These are phyloP conservation scores for Oncopeltus fasciatus DNA, from an alignment of 1,140 invertebrate genomes.

Conservation along the genomic window DNA sequence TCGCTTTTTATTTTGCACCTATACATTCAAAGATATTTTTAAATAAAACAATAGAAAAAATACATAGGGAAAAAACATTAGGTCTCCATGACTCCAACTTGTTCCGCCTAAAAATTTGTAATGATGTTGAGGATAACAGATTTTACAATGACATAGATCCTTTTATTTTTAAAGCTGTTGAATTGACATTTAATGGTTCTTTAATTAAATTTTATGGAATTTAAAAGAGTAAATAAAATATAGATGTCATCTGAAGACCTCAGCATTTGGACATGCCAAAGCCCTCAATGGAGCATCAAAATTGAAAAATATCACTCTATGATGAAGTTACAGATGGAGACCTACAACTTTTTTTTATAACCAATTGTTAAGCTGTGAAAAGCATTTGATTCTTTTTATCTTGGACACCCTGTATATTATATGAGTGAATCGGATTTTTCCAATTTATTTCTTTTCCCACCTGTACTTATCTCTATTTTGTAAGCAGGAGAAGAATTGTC, in stretches of 20 bases:
- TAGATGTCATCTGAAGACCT: too few relatives aligned
- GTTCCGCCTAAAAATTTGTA: neutral
- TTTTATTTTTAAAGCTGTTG: neutral
- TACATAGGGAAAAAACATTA: neutral
- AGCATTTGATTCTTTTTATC: neutral
- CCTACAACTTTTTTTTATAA: neutral
- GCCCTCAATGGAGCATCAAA: neutral
- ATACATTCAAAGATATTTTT: neutral
- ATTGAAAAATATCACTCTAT: neutral
- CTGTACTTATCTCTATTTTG: too few relatives aligned
- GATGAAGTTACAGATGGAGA: neutral
- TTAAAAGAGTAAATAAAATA: too few relatives aligned
- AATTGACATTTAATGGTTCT: neutral
- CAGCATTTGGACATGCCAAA: too few relatives aligned
- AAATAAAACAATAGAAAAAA: neutral
- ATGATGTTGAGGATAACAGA: neutral
- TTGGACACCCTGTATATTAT: neutral
- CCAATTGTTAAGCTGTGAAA: neutral
- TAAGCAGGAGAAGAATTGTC: too few relatives aligned
- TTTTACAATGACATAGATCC: neutral
- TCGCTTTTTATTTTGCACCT: neutral
- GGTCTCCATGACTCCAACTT: neutral
- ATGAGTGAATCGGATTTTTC: too few relatives aligned
- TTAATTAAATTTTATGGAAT: neutral
- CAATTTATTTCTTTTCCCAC: too few relatives aligned